Percentiles rank a stretch among this genome's conserved stretches.
Evolutionary conservation across 1,140 invertebrate species (phyloP).

Genomic region (Zaprionus camerounensis): DNA sequence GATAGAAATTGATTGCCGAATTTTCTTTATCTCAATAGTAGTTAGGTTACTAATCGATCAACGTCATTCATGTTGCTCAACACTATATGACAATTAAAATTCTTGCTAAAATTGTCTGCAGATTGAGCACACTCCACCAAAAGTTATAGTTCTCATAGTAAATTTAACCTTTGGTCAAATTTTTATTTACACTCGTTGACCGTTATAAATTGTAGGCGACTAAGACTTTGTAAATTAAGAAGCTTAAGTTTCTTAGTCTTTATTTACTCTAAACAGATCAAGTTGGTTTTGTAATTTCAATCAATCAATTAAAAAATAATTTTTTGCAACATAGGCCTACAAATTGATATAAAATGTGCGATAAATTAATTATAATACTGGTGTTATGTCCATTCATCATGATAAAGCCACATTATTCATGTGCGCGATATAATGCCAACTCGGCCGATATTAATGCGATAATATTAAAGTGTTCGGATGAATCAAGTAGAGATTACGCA

Average conservation of each 20-base stretch:
- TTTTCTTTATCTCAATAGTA: neutral
- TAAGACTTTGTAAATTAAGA: too few species aligned
- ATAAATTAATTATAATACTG: slow-evolving; percentile 1
- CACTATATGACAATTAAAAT: neutral
- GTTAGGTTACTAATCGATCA: neutral
- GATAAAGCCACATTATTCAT: neutral
- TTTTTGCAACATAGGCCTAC: neutral
- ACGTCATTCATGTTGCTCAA: neutral
- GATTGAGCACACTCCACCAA: too few species aligned
- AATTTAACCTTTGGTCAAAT: too few species aligned
- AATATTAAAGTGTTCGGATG: slow-evolving; percentile 40
- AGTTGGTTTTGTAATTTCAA: neutral
- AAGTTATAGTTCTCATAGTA: too few species aligned
- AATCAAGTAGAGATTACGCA: neutral
- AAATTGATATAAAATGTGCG: slow-evolving; percentile 4
- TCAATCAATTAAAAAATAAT: neutral
- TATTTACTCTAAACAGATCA: neutral
- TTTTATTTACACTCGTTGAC: too few species aligned
- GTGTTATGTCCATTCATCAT: slow-evolving; percentile 5
- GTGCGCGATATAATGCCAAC: slow-evolving; percentile 11
- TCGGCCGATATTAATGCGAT: slow-evolving; percentile 45
- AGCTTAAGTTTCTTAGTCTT: neutral
- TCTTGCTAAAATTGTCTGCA: too few species aligned
- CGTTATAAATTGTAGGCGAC: too few species aligned
- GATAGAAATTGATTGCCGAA: neutral